phyloP scores from a whole-genome alignment of 1,140 invertebrate genomes.

The Ceratosolen fusciceps region DNA sequence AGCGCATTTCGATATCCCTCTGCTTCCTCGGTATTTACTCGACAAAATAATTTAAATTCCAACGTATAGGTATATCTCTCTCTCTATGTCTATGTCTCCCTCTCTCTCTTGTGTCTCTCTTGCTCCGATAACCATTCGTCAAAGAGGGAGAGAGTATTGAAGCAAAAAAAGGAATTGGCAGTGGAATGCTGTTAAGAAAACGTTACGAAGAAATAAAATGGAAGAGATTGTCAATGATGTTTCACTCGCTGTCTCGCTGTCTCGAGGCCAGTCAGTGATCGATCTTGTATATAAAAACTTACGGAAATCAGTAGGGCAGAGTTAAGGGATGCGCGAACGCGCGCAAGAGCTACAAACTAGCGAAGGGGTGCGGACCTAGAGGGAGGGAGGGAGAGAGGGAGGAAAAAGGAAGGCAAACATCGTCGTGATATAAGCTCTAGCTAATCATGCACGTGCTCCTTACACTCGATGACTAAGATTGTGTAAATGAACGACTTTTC shows the following conservation, averaged over 20 bases:
- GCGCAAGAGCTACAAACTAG: not conserved
- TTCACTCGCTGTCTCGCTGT: not conserved
- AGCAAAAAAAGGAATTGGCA: too few species aligned
- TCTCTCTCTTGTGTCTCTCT: too few species aligned
- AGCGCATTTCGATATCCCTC: too few species aligned
- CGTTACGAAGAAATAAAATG: not conserved
- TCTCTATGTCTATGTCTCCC: too few species aligned
- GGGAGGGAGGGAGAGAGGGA: not conserved
- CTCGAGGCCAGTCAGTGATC: not conserved
- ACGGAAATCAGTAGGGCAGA: not conserved
- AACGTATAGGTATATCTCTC: too few species aligned
- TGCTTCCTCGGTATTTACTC: too few species aligned
- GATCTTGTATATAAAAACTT: slow-evolving; percentile 9
- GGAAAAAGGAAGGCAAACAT: not conserved
- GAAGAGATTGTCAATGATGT: not conserved
- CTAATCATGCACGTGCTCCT: not conserved
- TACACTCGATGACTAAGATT: too few species aligned
- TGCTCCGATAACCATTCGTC: too few species aligned
- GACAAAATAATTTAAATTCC: too few species aligned
- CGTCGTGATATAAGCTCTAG: not conserved
- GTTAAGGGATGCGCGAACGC: not conserved
- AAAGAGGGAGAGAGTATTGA: too few species aligned
- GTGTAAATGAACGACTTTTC: too few species aligned
- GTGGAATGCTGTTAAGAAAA: too few species aligned
- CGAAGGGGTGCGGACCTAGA: not conserved